Base-by-base conservation (phyloP, 2,797 vertebrate species). In the Acipenser oxyrinchus region DNA sequence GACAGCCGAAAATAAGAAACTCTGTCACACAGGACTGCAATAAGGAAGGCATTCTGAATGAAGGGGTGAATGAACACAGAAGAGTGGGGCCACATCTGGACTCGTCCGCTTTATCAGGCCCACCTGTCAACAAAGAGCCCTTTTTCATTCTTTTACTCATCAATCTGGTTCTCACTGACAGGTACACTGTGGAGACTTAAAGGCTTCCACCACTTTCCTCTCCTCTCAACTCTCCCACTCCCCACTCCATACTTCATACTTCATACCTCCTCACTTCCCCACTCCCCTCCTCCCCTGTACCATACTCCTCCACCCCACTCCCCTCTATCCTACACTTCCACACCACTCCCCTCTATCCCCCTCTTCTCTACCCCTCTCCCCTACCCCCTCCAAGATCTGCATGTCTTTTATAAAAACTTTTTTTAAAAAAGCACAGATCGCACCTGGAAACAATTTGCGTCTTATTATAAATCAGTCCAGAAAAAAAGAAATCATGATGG, bases 401-500 rank as follows among this genome's bases (percentile, higher is more conserved):
- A 58, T 4, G 55, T 58, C 75, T 76, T 72, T 70, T 3, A 37
- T 1, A 37, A 3, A 3, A 37, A 37, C n/a, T n/a, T n/a, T n/a
- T n/a, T n/a, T n/a, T n/a, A 37, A 72, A 70, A 77, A 78, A 77
- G 81, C 80, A 78, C 84, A 9, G 52, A n/a, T 55, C 8, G 12
- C 52, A 88, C 81, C 85, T 88, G 85, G 79, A 76, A 84, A 74
- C 76, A 76, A 87, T 88, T 87, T 84, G 65, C 70, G 68, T 70
- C 75, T 79, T 75, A 78, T 78, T 74, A 77, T 83, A 75, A 77
- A 83, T 82, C 74, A 72, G 80, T 72, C 72, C 71, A 72, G 76
- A 72, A 77, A 7, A 84, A 70, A 81, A 76, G 78, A 76, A 82
- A 81, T 83, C 81, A 82, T 81, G 79, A 85, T 77, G 78, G 76